Conservation (phyloP, 2,888 invertebrate genomes). For the Boloria selene region DNA sequence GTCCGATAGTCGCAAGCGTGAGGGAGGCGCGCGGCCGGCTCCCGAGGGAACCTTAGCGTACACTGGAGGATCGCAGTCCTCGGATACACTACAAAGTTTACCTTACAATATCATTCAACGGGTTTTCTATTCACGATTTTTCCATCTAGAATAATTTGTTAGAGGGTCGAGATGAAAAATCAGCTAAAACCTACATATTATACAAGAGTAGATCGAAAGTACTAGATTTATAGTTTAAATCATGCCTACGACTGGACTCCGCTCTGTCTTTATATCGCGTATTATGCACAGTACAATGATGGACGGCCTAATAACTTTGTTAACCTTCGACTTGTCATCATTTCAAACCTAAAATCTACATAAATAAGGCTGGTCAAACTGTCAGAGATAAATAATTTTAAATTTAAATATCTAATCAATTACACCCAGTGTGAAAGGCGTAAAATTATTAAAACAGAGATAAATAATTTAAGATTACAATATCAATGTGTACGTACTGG, state of each 20-base stretch:
- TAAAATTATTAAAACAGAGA: slow-evolving; percentile 2
- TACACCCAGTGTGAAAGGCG: neutral
- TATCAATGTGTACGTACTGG: neutral
- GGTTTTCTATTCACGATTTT: slow-evolving; percentile 47
- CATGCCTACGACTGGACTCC: slow-evolving; percentile 58
- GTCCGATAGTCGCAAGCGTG: slow-evolving; percentile 49
- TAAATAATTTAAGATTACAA: neutral
- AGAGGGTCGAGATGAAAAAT: slow-evolving; percentile 64
- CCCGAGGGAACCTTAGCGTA: slow-evolving; percentile 52
- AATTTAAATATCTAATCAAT: neutral
- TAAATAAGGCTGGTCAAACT: neutral
- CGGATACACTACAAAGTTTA: slow-evolving; percentile 57
- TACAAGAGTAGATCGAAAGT: slow-evolving; percentile 74
- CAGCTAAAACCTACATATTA: slow-evolving; percentile 69
- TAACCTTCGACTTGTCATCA: slow-evolving; percentile 4
- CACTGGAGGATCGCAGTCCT: slow-evolving; percentile 48
- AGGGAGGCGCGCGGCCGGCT: slow-evolving; percentile 50
- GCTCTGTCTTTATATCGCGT: slow-evolving; percentile 55
- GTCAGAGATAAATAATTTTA: too few relatives aligned
- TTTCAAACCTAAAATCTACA: slow-evolving; percentile 4
- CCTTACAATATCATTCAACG: slow-evolving; percentile 57
- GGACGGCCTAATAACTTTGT: slow-evolving; percentile 62
- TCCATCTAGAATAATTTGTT: slow-evolving; percentile 53
- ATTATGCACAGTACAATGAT: slow-evolving; percentile 45
- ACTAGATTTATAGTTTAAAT: slow-evolving; percentile 62